Conservation (phyloP, 2,888 invertebrate genomes). For the Apotomis turbidana region DNA sequence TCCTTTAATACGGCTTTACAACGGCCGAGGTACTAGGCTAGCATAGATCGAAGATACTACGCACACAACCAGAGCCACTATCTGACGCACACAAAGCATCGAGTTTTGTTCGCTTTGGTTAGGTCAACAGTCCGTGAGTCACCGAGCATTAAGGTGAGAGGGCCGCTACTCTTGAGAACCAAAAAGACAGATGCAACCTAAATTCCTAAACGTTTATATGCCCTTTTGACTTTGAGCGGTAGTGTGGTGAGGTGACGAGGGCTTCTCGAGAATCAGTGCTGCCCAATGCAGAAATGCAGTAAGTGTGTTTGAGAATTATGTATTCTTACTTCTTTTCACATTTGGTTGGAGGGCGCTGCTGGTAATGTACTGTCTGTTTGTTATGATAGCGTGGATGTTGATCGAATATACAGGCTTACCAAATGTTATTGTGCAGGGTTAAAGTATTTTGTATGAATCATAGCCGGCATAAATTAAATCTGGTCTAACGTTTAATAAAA, state of each 20-base stretch:
- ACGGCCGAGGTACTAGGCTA: constrained; percentile 52
- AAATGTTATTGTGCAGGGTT: constrained; percentile 16
- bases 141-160: constrained; percentile 44
- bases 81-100: constrained; percentile 42
- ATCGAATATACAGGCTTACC: constrained; percentile 24
- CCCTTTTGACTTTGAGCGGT: constrained; percentile 10
- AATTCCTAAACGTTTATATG: neutral
- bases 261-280: constrained; percentile 24
- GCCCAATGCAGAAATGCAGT: neutral
- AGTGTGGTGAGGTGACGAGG: constrained; percentile 38
- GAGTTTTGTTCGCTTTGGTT: constrained; percentile 50
- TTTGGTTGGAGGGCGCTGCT: neutral
- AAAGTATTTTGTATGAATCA: constrained; percentile 14
- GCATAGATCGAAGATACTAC: constrained; percentile 52
- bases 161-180: constrained; percentile 14
- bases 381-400: constrained; percentile 36
- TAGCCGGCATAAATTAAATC: constrained; percentile 8
- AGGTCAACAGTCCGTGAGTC: constrained; percentile 46
- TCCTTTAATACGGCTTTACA: constrained; percentile 46
- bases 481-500: neutral
- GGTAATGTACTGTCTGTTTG: constrained; percentile 34
- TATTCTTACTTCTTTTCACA: neutral
- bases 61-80: constrained; percentile 45
- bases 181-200: neutral
- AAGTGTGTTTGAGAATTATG: constrained; percentile 12